Percentiles rank a stretch among this genome's conserved stretches.
Conservation (phyloP, 2,113 vertebrate species). For the Scytalopus superciliaris region DNA sequence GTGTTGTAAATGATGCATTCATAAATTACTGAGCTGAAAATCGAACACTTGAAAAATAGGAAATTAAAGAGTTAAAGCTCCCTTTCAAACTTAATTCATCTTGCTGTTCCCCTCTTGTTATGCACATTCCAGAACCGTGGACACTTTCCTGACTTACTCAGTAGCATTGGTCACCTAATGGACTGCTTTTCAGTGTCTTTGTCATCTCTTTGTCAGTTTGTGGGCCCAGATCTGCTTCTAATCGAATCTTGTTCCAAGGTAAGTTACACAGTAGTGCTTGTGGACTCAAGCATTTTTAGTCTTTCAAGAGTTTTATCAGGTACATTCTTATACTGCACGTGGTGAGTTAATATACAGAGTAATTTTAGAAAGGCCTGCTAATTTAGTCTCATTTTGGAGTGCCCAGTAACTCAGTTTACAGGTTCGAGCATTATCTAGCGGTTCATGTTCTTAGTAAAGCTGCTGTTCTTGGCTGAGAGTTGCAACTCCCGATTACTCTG, state of each 20-base stretch:
- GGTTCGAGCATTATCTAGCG: rapidly evolving
- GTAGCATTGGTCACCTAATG: not conserved
- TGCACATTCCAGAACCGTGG: not conserved
- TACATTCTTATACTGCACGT: not conserved
- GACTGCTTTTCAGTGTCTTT: not conserved
- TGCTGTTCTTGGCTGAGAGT: not conserved
- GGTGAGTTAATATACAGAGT: not conserved
- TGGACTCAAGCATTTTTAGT: not conserved
- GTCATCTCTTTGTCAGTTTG: not conserved
- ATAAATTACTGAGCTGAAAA: not conserved
- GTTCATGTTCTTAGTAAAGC: not conserved
- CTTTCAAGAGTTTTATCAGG: not conserved
- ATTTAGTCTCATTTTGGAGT: not conserved
- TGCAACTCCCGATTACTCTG: not conserved
- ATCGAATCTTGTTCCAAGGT: not conserved
- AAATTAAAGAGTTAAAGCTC: not conserved
- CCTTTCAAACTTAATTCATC: not conserved
- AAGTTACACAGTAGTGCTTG: not conserved
- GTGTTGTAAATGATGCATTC: not conserved
- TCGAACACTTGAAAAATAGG: not conserved
- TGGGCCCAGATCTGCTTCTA: not conserved
- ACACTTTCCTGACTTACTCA: not conserved
- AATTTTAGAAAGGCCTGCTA: not conserved
- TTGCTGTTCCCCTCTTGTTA: not conserved
- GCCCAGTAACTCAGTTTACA: not conserved